phyloP scores from a whole-genome alignment of 2,797 vertebrate species.

The Microctenopoma steveboyesi region DNA sequence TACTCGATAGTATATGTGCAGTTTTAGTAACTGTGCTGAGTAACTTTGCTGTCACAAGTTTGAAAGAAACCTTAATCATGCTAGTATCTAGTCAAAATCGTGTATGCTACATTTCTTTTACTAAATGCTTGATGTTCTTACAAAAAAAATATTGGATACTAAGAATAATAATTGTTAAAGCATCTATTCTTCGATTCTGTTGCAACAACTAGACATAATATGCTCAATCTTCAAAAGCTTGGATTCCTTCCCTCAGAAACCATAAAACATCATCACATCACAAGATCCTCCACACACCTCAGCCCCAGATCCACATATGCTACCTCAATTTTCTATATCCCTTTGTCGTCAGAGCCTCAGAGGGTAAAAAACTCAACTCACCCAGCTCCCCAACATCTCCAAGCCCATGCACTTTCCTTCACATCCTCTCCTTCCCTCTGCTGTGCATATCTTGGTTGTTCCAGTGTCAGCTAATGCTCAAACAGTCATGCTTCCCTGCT shows the following conservation, averaged over 20 bases:
- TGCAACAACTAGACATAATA: slow-evolving; percentile 1
- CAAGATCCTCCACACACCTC: slow-evolving; percentile 6
- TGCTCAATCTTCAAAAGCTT: slow-evolving; percentile 14
- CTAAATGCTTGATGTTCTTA: too few species aligned
- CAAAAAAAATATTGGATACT: not conserved
- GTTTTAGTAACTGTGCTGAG: not conserved
- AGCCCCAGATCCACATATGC: slow-evolving; percentile 16
- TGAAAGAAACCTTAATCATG: not conserved
- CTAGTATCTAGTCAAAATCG: not conserved
- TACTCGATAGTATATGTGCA: not conserved
- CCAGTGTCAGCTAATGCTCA: slow-evolving; percentile 50
- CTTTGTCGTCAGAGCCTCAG: slow-evolving; percentile 32
- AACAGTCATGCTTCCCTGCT: slow-evolving; percentile 64
- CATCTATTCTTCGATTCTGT: not conserved
- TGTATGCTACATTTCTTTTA: not conserved
- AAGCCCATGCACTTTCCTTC: slow-evolving; percentile 11
- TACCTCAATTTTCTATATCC: slow-evolving; percentile 16
- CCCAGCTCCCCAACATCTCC: slow-evolving; percentile 6
- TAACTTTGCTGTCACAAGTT: not conserved
- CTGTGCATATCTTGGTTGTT: slow-evolving; percentile 44
- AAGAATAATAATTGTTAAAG: not conserved
- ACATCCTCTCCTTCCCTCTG: slow-evolving; percentile 4
- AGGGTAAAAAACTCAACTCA: slow-evolving; percentile 13
- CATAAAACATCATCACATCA: not conserved
- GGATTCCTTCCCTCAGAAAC: not conserved